A percentile compares a stretch with the other conserved stretches of the same genome.
These are phyloP conservation scores for Centropus bengalensis DNA, from an alignment of 2,113 vertebrate genomes.

Conservation along the genomic window DNA sequence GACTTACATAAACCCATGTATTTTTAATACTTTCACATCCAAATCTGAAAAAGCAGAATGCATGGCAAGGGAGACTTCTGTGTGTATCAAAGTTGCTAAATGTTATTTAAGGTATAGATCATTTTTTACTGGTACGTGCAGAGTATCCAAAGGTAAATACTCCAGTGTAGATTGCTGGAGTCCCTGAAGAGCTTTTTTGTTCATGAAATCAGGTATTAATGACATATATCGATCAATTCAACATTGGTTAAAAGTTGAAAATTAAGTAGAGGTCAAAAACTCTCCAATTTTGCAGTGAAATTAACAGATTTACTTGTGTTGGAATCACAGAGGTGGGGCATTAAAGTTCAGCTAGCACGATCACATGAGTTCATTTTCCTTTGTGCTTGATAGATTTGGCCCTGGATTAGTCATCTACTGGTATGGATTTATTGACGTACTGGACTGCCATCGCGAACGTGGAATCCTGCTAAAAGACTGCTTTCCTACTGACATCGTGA, in stretches of 20 bases:
- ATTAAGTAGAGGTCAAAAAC: neutral
- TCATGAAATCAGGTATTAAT: neutral
- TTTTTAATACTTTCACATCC: neutral
- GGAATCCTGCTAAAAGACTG: slow-evolving; percentile 95
- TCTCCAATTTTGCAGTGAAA: neutral
- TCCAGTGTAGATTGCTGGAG: neutral
- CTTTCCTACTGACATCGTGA: slow-evolving; percentile 94
- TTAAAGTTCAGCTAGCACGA: neutral
- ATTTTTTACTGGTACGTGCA: neutral
- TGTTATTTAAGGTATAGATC: neutral
- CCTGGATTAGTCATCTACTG: slow-evolving; percentile 98
- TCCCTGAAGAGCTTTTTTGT: neutral
- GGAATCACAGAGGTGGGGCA: neutral
- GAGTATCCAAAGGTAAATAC: neutral
- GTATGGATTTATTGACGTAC: slow-evolving; percentile 95
- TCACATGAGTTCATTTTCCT: neutral
- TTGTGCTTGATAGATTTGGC: slow-evolving; percentile 85
- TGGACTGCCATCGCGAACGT: slow-evolving; percentile 94
- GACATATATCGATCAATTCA: neutral
- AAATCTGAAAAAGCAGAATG: neutral
- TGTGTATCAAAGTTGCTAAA: neutral
- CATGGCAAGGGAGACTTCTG: neutral
- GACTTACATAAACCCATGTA: neutral
- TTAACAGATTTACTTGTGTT: neutral
- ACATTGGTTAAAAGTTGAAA: neutral